These are phyloP conservation scores for Chiroxiphia lanceolata DNA, from an alignment of 2,797 vertebrate species.

Conservation along the genomic window DNA sequence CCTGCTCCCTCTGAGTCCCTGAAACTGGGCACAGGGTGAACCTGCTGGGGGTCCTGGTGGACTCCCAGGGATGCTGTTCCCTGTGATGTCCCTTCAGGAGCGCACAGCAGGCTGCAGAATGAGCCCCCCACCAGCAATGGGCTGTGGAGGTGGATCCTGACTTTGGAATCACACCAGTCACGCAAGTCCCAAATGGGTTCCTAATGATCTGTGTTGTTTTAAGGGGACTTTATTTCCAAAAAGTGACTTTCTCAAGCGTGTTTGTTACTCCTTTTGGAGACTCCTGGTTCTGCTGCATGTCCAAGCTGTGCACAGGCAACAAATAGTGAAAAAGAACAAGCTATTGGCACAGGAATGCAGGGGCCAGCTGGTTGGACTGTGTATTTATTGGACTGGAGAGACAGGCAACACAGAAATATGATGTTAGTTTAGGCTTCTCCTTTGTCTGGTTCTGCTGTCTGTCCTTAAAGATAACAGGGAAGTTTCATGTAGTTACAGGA, in stretches of 20 bases:
- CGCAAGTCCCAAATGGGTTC: not conserved
- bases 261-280: not conserved
- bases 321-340: not conserved
- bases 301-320: not conserved
- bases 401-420: not conserved
- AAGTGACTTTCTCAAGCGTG: not conserved
- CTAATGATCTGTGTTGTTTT: rapidly evolving
- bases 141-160: not conserved
- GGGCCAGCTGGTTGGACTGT: not conserved
- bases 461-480: not conserved
- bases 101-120: rapidly evolving
- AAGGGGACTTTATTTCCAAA: not conserved
- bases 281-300: not conserved
- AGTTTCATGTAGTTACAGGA: not conserved
- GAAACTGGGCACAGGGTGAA: not conserved
- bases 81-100: not conserved
- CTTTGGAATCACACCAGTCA: not conserved
- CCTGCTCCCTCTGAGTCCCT: not conserved
- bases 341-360: not conserved
- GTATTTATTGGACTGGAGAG: not conserved
- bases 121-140: not conserved
- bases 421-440: not conserved
- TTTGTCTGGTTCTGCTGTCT: not conserved
- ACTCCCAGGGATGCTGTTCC: not conserved
- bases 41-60: not conserved